phyloP scores from a whole-genome alignment of 2,113 vertebrate species.

The Pagrus major region DNA sequence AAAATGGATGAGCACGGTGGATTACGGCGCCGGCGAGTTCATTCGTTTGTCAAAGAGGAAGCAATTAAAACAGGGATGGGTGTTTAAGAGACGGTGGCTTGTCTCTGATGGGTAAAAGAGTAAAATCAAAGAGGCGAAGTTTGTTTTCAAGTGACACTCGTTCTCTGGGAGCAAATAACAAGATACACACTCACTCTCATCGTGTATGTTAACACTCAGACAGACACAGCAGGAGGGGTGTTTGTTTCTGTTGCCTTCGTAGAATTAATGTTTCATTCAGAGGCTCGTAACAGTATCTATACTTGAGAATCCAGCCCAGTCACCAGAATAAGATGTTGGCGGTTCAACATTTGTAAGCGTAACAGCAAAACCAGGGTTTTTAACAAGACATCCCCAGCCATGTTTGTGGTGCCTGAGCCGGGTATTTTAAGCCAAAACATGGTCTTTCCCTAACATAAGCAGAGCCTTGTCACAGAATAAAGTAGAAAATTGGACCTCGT shows the following conservation, averaged over 20 bases:
- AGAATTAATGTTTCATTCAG: conserved; percentile 17
- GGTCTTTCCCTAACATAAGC: too few species aligned
- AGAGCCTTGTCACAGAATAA: too few species aligned
- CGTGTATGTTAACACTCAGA: not conserved
- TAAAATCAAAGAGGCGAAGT: conserved; percentile 31
- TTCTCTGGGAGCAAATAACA: conserved; percentile 32
- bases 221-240: not conserved
- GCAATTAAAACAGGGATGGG: conserved; percentile 61
- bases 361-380: too few species aligned
- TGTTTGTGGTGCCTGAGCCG: too few species aligned
- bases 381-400: too few species aligned
- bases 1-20: conserved; percentile 39
- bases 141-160: conserved; percentile 29
- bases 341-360: too few species aligned
- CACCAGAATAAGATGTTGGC: too few species aligned
- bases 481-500: too few species aligned
- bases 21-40: conserved; percentile 46
- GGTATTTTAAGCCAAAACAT: too few species aligned
- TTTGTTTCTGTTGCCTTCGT: conserved; percentile 18
- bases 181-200: conserved; percentile 3
- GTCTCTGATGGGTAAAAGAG: conserved; percentile 41
- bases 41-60: conserved; percentile 59
- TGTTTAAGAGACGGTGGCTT: conserved; percentile 49
- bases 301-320: too few species aligned
- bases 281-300: not conserved